These are phyloP conservation scores for Aurelia aurita DNA, from an alignment of 30 jellyfish, hydroid and myxozoan species.

Conservation along the genomic window DNA sequence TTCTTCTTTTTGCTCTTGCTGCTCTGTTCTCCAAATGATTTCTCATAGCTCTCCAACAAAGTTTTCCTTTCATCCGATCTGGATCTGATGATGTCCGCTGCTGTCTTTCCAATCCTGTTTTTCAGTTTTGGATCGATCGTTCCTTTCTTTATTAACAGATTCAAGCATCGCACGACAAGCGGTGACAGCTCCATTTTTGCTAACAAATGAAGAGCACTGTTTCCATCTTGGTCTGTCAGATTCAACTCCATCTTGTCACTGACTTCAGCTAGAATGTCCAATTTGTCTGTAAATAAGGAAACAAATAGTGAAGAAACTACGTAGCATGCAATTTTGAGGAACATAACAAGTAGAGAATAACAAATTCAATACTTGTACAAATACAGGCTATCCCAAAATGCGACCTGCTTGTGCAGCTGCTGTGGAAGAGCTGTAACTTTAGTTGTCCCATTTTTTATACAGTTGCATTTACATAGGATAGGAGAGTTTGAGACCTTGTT, in stretches of 20 bases:
- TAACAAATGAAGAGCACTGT: slow-evolving; percentile 66
- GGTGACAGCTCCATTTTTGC: slow-evolving; percentile 23
- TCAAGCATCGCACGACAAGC: slow-evolving; percentile 24
- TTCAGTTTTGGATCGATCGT: slow-evolving; percentile 8
- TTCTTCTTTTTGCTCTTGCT: slow-evolving; percentile 33
- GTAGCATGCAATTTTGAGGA: no score
- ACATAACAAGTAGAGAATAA: no score
- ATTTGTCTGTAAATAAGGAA: slow-evolving; percentile 18
- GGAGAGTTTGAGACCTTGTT: no score
- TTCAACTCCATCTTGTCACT: slow-evolving; percentile 16
- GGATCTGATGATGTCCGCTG: slow-evolving; percentile 24
- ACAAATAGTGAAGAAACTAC: no score
- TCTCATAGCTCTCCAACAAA: slow-evolving; percentile 22
- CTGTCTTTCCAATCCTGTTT: slow-evolving; percentile 41
- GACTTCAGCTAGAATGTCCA: slow-evolving; percentile 40
- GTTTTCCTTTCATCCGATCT: slow-evolving; percentile 19
- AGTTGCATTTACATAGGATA: no score
- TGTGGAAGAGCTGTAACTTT: no score
- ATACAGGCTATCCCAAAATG: no score
- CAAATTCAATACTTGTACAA: no score
- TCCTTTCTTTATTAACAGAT: slow-evolving; percentile 20
- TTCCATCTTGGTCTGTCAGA: slow-evolving; percentile 33
- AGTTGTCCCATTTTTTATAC: no score
- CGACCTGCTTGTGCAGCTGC: no score
- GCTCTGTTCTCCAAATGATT: neutral